Base-by-base conservation (phyloP, 2,113 vertebrate genomes). In the Gracilinanus agilis region DNA sequence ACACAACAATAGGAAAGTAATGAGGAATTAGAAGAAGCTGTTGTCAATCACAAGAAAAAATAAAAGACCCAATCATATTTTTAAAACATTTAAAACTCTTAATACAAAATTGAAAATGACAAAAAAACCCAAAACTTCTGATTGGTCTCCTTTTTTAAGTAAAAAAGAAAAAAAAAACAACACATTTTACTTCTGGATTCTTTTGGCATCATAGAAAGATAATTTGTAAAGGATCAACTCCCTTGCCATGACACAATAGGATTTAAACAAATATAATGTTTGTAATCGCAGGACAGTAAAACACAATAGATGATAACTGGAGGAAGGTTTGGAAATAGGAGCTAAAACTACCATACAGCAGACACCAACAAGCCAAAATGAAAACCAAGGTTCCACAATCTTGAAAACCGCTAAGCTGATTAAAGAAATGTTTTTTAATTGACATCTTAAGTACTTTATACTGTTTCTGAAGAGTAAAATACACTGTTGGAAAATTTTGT, bases 191-290 rank as follows among this genome's bases (percentile, higher is more conserved):
- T 91, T 91, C 95, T 97, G 98, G 97, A 96, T 94, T 96, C 7
- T 88, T 91, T 92, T 98, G 97, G 96, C 98, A 97, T 92, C 97
- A 97, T 98, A 98, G 98, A 97, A 97, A 97, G 97, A 95, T 97
- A 98, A 98, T 98, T 96, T 96, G 97, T 97, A 93, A 98, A 98
- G 97, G 97, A 98, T 98, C 98, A 97, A 96, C 98, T 98, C 95
- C 92, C 94, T 98, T 95, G 16, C 98, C 97, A 96, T 95, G 97
- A 97, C 98, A 98, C 95, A 98, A 98, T 97, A 97, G 97, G 89
- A 24, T 89, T 91, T 96, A 98, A 98, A 97, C 97, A 98, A 98
- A 96, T 92, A 93, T 93, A 97, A 94, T 19, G 44, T 55, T 93
- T 97, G 97, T 96, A 98, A 96, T 98, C 96, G 97, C 98, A 97